Base-by-base conservation (phyloP, 2,888 invertebrate species). In the Limnephilus marmoratus region DNA sequence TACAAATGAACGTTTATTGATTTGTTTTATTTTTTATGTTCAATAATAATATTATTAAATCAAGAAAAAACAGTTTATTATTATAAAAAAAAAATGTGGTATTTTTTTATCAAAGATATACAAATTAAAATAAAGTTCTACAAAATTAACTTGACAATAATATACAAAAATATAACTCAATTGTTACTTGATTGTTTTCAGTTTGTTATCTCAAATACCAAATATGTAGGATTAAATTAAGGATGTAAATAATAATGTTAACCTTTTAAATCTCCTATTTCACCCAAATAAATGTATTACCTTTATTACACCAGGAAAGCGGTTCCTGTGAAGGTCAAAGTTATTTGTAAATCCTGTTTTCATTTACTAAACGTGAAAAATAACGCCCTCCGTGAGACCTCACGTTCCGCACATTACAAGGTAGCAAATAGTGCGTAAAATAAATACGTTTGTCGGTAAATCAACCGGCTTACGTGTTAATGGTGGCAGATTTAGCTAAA, bases 391-490 rank as follows among this genome's bases (percentile, higher is more conserved):
- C 18, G 31, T 83, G 41, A 24, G 85, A 41, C n/a, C 85, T 85
- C 45, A 85, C 85, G 85, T 85, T 41, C 13, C 45, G 45, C 41
- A 41, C 15, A n/a, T 85, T 41, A 68, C 53, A 68, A 68, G 53
- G 53, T 68, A 68, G 53, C 53, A 68, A 68, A 11, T 41, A 45
- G 85, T 45, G 85, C 85, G 85, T 85, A 85, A 85, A 85, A 83
- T 83, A 85, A 85, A 85, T 85, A 85, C 37, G 45, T 85, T 85
- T 85, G 85, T 83, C 85, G 85, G 85, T 45, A 85, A 85, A 85
- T 85, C 85, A 85, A 24, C n/a, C 29, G 85, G 41, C 41, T 85
- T 85, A 85, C 45, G 85, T 85, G 85, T 85, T 85, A 85, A 85
- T 85, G 49, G 85, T 12, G 49, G 85, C 31, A 18, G 85, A 85